Evolutionary conservation across 2,888 invertebrate species (phyloP).

Genomic region (Ectemnius lituratus): DNA sequence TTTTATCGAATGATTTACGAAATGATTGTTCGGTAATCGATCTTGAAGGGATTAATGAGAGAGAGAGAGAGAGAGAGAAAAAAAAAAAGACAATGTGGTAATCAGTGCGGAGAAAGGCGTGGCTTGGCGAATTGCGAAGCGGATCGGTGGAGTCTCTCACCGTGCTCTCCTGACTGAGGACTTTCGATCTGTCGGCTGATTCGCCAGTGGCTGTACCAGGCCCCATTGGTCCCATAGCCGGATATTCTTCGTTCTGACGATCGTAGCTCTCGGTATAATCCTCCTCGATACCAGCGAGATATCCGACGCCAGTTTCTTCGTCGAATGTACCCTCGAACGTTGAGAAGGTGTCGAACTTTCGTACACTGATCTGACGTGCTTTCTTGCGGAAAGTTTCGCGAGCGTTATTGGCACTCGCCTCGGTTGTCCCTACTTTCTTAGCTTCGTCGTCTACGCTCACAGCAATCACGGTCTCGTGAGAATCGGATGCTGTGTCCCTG

Average conservation of each 20-base stretch:
- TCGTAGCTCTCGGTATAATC: slow-evolving; percentile 60
- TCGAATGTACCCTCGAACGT: slow-evolving; percentile 73
- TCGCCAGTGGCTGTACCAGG: slow-evolving; percentile 37
- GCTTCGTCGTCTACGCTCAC: slow-evolving; percentile 57
- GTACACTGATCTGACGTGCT: slow-evolving; percentile 70
- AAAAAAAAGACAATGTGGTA: no score
- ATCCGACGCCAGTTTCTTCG: slow-evolving; percentile 69
- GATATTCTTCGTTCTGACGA: slow-evolving; percentile 43
- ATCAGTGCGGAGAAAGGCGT: no score
- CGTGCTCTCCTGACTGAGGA: slow-evolving; percentile 66
- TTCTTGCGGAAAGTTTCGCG: slow-evolving; percentile 29
- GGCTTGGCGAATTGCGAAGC: neutral
- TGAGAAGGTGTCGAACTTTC: slow-evolving; percentile 73
- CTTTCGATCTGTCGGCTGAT: slow-evolving; percentile 60
- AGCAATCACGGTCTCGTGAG: slow-evolving; percentile 66
- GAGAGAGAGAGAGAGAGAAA: no score
- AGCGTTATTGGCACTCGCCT: neutral
- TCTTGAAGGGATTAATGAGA: no score
- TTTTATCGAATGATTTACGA: no score
- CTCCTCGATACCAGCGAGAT: slow-evolving; percentile 69
- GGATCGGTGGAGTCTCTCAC: slow-evolving; percentile 57
- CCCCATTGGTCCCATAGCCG: slow-evolving; percentile 54
- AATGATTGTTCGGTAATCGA: no score
- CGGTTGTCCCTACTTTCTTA: neutral
- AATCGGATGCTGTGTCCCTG: slow-evolving; percentile 50